Evolutionary conservation across 2,888 invertebrate genomes (phyloP).

Genomic region (Sicus ferrugineus): DNA sequence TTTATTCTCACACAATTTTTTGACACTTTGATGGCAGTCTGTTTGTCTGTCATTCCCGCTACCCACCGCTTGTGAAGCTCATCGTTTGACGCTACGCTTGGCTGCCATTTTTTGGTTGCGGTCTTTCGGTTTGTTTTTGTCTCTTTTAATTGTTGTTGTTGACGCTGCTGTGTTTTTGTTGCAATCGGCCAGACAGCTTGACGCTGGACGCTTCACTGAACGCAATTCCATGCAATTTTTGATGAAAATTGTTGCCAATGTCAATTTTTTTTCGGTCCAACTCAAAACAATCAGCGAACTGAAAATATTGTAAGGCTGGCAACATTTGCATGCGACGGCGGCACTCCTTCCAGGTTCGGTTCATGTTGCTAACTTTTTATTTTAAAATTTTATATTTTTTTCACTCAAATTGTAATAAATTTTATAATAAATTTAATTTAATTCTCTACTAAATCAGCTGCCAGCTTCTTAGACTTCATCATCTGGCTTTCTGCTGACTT

Average conservation of each 20-base stretch:
- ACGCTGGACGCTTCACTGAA: slow-evolving; percentile 30
- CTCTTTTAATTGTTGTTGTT: not conserved
- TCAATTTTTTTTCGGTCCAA: not conserved
- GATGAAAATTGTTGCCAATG: slow-evolving; percentile 21
- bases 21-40: slow-evolving; percentile 25
- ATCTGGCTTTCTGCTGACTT: not conserved
- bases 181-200: slow-evolving; percentile 33
- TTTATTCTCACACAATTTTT: slow-evolving; percentile 8
- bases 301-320: slow-evolving; percentile 8
- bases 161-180: slow-evolving; percentile 13
- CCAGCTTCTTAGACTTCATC: not conserved
- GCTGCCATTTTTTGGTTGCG: slow-evolving; percentile 18
- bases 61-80: not conserved
- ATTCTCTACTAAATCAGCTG: not conserved
- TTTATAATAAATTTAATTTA: no score
- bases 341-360: not conserved
- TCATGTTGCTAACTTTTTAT: not conserved
- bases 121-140: not conserved
- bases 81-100: slow-evolving; percentile 31
- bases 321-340: not conserved
- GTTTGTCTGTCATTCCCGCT: not conserved
- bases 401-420: not conserved
- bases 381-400: not conserved
- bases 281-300: not conserved
- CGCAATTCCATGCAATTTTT: slow-evolving; percentile 31